These are phyloP conservation scores for Nesospiza acunhae DNA, from an alignment of 2,113 vertebrate species.

Conservation along the genomic window DNA sequence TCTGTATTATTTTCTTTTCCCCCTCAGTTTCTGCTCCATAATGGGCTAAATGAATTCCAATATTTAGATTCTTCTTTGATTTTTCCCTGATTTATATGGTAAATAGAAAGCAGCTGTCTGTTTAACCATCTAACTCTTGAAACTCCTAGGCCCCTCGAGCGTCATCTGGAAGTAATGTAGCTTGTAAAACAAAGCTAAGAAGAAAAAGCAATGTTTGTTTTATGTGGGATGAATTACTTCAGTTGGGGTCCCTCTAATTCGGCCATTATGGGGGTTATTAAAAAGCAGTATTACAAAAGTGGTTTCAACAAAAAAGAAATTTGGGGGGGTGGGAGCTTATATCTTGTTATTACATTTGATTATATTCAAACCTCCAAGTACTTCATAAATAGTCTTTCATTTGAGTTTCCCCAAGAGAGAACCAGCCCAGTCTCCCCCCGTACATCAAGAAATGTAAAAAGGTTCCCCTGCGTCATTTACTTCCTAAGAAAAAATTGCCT, in stretches of 20 bases:
- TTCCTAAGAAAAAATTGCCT: conserved; percentile 52
- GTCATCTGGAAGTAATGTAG: conserved; percentile 93
- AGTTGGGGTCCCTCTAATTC: conserved; percentile 87
- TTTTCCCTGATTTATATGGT: conserved; percentile 74
- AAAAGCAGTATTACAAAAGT: conserved; percentile 80
- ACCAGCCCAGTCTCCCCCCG: conserved; percentile 34
- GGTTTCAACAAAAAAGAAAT: conserved; percentile 71
- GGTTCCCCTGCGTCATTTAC: conserved; percentile 42
- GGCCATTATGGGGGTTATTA: conserved; percentile 85
- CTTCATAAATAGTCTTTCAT: conserved; percentile 64
- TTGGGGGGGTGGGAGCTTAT: not conserved
- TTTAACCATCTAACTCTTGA: conserved; percentile 76
- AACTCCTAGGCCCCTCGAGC: conserved; percentile 75
- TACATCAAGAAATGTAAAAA: conserved; percentile 25
- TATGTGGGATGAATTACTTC: conserved; percentile 87
- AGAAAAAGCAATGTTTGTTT: conserved; percentile 87
- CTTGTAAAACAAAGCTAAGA: conserved; percentile 86
- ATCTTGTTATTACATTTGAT: conserved; percentile 76
- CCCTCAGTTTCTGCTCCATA: conserved; percentile 25
- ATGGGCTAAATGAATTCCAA: conserved; percentile 54
- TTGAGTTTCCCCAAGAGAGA: conserved; percentile 61
- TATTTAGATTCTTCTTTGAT: conserved; percentile 77
- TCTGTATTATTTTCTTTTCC: not conserved
- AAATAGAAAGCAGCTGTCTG: conserved; percentile 85
- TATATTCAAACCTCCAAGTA: conserved; percentile 68